A percentile compares a stretch with the other conserved stretches of the same genome.
These are phyloP conservation scores for Clarias platycephalus DNA, from an alignment of 2,797 vertebrate genomes.

Conservation along the genomic window DNA sequence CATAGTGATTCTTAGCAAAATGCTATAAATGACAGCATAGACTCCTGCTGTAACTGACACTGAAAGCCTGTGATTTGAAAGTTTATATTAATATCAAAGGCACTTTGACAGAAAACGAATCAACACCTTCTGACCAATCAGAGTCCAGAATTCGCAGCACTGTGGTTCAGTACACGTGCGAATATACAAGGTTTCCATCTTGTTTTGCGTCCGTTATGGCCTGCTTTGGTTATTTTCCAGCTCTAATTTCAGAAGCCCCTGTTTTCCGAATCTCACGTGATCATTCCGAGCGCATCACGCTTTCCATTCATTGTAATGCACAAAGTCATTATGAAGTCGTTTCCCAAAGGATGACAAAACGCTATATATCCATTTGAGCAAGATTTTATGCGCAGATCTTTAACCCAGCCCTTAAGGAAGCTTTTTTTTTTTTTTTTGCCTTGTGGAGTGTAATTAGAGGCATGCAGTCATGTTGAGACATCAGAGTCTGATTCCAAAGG, in stretches of 20 bases:
- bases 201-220: neutral
- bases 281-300: neutral
- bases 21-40: too few species aligned
- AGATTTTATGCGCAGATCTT: neutral
- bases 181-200: neutral
- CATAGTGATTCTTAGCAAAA: too few species aligned
- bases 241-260: too few species aligned
- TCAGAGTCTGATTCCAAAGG: slow-evolving; percentile 8
- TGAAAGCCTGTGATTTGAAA: too few species aligned
- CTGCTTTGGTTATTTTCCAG: neutral
- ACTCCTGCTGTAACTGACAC: too few species aligned
- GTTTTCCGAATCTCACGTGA: neutral
- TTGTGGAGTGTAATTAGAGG: slow-evolving; percentile 3
- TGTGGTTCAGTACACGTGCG: neutral
- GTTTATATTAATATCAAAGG: too few species aligned
- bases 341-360: neutral
- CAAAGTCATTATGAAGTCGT: slow-evolving; percentile 10
- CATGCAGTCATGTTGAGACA: neutral
- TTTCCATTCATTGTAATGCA: neutral
- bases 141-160: neutral
- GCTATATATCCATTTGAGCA: neutral
- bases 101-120: too few species aligned
- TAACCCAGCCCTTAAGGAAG: slow-evolving; percentile 24
- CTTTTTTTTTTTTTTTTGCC: neutral
- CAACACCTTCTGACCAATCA: neutral